A percentile compares a stretch with the other conserved stretches of the same genome.
These are phyloP conservation scores for Phallusia fumigata DNA, from an alignment of 23 tunicate species.

Conservation along the genomic window DNA sequence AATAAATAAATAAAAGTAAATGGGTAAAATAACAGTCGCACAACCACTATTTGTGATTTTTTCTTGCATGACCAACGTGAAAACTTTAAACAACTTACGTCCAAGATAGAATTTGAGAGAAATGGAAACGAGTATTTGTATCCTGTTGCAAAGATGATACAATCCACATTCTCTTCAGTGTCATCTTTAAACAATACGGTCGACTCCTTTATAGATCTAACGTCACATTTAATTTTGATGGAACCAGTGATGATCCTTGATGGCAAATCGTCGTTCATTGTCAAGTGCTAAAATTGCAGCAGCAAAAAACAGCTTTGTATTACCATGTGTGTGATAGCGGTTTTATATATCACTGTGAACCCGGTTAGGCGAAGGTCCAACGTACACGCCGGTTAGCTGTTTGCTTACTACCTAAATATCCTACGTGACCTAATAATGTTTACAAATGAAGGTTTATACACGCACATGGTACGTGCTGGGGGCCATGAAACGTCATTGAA, in stretches of 20 bases:
- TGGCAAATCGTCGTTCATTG: conserved; percentile 38
- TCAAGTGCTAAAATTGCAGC: conserved; percentile 11
- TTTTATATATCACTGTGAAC: no score
- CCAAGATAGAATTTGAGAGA: not conserved
- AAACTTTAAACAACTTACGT: not conserved
- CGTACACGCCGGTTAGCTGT: no score
- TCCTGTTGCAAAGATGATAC: conserved; percentile 42
- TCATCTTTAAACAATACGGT: conserved; percentile 22
- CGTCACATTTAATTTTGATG: conserved; percentile 20
- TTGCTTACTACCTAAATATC: no score
- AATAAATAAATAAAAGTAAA: not conserved
- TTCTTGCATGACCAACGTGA: no score
- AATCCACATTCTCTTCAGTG: conserved; percentile 18
- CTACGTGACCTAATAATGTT: no score
- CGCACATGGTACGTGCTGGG: no score
- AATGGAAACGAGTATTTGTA: conserved; percentile 28
- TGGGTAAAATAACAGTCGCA: no score
- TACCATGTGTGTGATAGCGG: no score
- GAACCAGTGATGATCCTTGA: conserved; percentile 32
- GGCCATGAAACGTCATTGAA: no score
- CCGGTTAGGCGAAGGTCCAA: no score
- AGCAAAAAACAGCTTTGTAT: not conserved
- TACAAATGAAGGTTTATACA: no score
- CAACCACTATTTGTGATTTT: no score
- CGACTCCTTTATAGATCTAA: conserved; percentile 5